phyloP scores from a whole-genome alignment of 2,113 vertebrate genomes.

The Bos javanicus region DNA sequence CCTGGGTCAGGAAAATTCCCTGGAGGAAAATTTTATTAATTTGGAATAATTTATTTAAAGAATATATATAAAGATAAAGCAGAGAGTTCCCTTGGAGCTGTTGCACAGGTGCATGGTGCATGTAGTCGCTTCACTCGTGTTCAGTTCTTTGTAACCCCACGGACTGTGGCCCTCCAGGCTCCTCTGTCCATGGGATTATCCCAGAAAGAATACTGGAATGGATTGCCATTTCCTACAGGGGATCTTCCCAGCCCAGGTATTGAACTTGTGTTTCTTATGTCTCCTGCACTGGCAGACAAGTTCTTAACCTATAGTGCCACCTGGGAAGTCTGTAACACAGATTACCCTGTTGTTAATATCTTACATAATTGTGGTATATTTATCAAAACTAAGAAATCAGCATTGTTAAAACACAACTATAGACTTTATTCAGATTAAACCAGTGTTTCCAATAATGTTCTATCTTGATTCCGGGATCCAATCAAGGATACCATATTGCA shows the following conservation, averaged over 20 bases:
- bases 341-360: background rate
- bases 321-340: no score
- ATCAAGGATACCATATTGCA: background rate
- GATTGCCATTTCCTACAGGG: no score
- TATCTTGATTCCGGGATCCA: background rate
- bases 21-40: background rate
- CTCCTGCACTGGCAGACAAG: no score
- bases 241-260: no score
- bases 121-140: no score
- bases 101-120: background rate
- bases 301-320: no score
- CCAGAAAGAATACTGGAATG: no score
- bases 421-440: background rate
- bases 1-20: no score
- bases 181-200: no score
- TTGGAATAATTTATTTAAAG: background rate
- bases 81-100: background rate
- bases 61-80: background rate
- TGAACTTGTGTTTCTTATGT: no score
- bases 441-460: background rate
- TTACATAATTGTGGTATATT: background rate
- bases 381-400: background rate
- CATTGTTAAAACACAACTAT: background rate
- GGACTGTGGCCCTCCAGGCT: no score
- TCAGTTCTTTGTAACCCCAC: no score